Evolutionary conservation across 2,113 vertebrate species (phyloP), one percentile per base, ranked within the genome.

Genomic region (Trematocara stigmaticum): DNA sequence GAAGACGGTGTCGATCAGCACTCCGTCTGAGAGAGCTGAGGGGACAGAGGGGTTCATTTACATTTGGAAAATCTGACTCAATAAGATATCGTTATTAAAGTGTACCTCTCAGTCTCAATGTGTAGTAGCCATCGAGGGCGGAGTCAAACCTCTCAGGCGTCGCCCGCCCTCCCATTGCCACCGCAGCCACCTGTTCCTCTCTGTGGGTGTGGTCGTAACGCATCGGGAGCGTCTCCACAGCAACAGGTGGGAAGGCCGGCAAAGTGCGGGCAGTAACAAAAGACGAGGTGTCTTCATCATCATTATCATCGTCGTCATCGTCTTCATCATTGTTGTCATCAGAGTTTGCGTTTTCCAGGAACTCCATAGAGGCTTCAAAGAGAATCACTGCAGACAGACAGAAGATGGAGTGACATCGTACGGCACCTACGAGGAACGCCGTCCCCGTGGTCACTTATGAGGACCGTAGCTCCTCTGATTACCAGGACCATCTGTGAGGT

Each of bases 331-430:
- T 90, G 64, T 9, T 15, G 1, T 94, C 94, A 7, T 92, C 93
- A 0, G 80, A 26, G 4, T 91, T 64, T 3, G 55, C 35, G 12
- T 90, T 91, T 13, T 95, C 66, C 3, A 96, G 86, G 55, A 97
- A 97, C 94, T 97, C 96, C 95, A 96, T 93, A 3, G 96, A 96
- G 2, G 95, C 94, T 26, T 95, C 92, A 49, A 95, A 96, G n/a
- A 97, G 87, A 10, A 92, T 42, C 2, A 53, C 90, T 94, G 87
- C 5, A 42, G 31, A 59, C 4, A 38, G n/a, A 56, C 10, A 29
- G 40, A 26, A 15, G 38, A 0, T 69, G 4, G 64, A 69, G 66
- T 20, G 10, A 8, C 64, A 42, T 15, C 20, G n/a, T 8, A 13
- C 9, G 3, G 10, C n/a, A 53, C 20, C 64, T 23, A 12, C 6